Conservation (phyloP, 2,888 invertebrate genomes). For the Thera obeliscata region DNA sequence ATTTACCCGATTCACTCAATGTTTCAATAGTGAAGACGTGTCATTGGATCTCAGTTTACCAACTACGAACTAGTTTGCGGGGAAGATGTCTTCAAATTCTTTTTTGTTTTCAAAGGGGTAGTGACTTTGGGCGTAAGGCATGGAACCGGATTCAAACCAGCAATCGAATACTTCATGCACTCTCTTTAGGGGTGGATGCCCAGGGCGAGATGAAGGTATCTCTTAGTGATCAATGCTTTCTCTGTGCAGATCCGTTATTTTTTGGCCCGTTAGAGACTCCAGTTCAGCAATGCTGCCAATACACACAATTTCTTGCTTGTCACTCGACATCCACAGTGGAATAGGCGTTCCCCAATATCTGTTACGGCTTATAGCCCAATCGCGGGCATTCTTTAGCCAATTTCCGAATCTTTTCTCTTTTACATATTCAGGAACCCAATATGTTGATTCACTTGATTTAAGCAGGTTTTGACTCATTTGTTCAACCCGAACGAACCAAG, state of each 20-base stretch:
- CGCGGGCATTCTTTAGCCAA: conserved; percentile 98
- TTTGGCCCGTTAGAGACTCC: conserved; percentile 91
- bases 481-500: conserved; percentile 99
- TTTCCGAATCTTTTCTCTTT: conserved; percentile 99
- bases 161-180: conserved; percentile 99
- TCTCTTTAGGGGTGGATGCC: conserved; percentile 92
- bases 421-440: conserved; percentile 99
- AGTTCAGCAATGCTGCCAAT: conserved; percentile 97
- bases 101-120: conserved; percentile 97
- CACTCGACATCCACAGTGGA: conserved; percentile 97
- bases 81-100: conserved; percentile 95
- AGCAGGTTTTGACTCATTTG: conserved; percentile 92
- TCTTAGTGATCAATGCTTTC: conserved; percentile 96
- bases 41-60: no score
- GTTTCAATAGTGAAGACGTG: no score
- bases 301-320: conserved; percentile 96
- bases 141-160: conserved; percentile 99
- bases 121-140: conserved; percentile 99
- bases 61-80: no score
- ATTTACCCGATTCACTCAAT: no score
- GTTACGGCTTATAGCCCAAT: conserved; percentile 99
- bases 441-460: conserved; percentile 92
- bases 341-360: conserved; percentile 99
- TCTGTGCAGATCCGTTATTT: conserved; percentile 95
- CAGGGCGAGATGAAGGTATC: conserved; percentile 94